A percentile compares a stretch with the other conserved stretches of the same genome.
phyloP scores from a whole-genome alignment of 2,888 invertebrate species.

The Clepsis dumicolana region DNA sequence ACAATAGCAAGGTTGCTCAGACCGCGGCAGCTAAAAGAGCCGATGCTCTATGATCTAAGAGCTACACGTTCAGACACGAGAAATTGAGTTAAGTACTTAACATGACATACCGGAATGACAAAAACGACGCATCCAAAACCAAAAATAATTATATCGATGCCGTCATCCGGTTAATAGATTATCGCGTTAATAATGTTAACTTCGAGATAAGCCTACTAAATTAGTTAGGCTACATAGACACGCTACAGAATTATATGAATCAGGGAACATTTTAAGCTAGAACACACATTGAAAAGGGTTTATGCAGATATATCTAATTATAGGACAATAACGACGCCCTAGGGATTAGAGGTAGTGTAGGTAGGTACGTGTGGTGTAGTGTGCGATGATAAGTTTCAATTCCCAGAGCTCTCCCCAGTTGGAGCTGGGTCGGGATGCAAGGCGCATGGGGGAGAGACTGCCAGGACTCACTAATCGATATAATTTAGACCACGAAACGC shows the following conservation, averaged over 20 bases:
- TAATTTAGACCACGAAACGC: conserved; percentile 48
- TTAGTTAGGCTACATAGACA: neutral
- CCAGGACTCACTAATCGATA: conserved; percentile 73
- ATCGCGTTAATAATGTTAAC: neutral
- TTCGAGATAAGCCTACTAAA: neutral
- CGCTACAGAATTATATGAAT: too few relatives aligned
- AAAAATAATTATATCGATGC: conserved; percentile 12
- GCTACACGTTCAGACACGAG: neutral
- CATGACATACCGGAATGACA: neutral
- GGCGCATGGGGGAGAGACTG: conserved; percentile 71
- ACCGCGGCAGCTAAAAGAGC: conserved; percentile 54
- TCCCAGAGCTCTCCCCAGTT: conserved; percentile 46
- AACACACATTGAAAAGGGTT: neutral
- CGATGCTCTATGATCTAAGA: conserved; percentile 29
- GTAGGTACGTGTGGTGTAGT: neutral
- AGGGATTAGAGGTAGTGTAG: neutral
- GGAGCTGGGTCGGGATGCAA: conserved; percentile 58
- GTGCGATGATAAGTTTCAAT: conserved; percentile 27
- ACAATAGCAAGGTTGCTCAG: conserved; percentile 74
- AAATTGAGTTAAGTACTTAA: neutral
- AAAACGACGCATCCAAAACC: neutral
- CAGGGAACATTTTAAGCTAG: neutral
- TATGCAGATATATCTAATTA: neutral
- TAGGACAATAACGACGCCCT: neutral
- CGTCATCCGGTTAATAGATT: conserved; percentile 6